Evolutionary conservation across 2,797 vertebrate species (phyloP), one percentile per base, ranked within the genome.

Genomic region (Sciurus vulgaris): DNA sequence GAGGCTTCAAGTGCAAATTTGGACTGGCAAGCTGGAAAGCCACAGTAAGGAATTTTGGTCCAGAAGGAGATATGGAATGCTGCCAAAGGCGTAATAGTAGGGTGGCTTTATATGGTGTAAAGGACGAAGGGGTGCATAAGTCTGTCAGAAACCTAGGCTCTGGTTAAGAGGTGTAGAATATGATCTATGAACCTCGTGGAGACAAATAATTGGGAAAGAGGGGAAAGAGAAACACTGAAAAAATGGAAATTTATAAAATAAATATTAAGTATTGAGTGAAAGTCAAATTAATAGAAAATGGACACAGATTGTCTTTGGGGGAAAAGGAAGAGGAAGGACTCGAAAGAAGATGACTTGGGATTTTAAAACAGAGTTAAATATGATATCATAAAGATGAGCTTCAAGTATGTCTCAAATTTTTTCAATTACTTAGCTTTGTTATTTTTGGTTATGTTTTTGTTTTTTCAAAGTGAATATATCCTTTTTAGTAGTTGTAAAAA

Each of bases 391-490:
- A 28, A 77, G 28, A 51, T 33, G 63, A 93, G 59, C 26, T 56
- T 44, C 38, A 59, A 70, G 67, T 51, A 5, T 47, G 56, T 87
- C 61, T 94, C 33, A 74, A 24, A 61, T 33, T n/a, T 84, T 78
- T 88, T 61, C 83, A 84, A 0, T 81, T 67, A 59, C n/a, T 73
- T 84, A 18, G 73, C 74, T 82, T 89, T 73, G 10, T 91, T 90
- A 87, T 82, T 93, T 95, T 91, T 47, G 41, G 44, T 88, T 96
- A 76, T 63, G 17, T 33, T 92, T 76, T 88, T 93, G 11, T 73
- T 91, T 89, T 96, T 79, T 70, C 56, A 56, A 91, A 86, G 63
- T 86, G 79, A 85, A 77, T 65, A 72, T 73, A 77, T 77, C 24
- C 38, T 82, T 73, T 63, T 88, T 54, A 86, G 17, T 88, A 78